These are phyloP conservation scores for Ailuropoda melanoleuca DNA, from an alignment of 2,113 vertebrate genomes.

Conservation along the genomic window DNA sequence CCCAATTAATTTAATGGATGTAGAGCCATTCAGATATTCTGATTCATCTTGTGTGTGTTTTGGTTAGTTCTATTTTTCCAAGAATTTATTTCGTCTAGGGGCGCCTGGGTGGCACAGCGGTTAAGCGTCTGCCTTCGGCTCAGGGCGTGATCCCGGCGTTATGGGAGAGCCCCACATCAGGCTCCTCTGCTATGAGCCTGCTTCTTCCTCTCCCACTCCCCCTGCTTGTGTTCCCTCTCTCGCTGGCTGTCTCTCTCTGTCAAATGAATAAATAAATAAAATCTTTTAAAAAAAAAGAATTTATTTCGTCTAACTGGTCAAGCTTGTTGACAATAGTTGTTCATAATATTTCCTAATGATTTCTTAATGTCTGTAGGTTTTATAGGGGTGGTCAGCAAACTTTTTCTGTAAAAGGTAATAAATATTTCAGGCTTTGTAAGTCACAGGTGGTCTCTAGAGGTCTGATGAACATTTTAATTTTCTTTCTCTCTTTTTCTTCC, in stretches of 20 bases:
- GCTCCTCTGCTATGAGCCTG: too few species aligned
- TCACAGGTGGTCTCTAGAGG: background rate
- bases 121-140: too few species aligned
- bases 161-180: too few species aligned
- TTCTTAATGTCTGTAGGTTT: background rate
- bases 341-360: background rate
- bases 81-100: constrained; percentile 39
- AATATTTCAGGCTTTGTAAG: background rate
- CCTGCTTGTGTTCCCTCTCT: too few species aligned
- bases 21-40: constrained; percentile 1
- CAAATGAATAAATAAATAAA: too few species aligned
- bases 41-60: constrained; percentile 14
- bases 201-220: too few species aligned
- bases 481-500: background rate
- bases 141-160: too few species aligned
- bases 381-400: background rate
- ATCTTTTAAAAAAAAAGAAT: too few species aligned
- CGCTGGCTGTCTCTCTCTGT: too few species aligned
- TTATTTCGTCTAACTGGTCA: constrained; percentile 29
- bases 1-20: background rate
- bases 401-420: background rate
- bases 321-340: background rate
- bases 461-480: background rate
- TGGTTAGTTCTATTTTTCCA: background rate
- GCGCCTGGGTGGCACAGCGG: too few species aligned